Evolutionary conservation across 2,888 invertebrate species (phyloP).

Genomic region (Fissipunctia ypsillon): DNA sequence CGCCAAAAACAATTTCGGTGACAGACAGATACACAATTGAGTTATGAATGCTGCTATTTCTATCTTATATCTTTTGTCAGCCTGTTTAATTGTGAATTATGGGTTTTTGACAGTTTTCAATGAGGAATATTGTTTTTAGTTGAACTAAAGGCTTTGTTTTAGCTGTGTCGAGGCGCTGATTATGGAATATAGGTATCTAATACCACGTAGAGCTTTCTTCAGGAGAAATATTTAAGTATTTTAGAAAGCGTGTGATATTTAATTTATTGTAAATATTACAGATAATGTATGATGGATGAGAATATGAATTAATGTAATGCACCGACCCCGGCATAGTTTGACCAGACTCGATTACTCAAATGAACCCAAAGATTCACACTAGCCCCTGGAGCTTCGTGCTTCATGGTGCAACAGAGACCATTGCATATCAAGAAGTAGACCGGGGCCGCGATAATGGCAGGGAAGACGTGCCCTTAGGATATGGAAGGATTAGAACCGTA

Average conservation of each 20-base stretch:
- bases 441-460: too few relatives aligned
- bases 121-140: constrained; percentile 17
- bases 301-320: too few relatives aligned
- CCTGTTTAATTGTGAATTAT: constrained; percentile 40
- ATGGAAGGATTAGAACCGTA: too few relatives aligned
- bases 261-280: too few relatives aligned
- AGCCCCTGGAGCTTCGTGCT: too few relatives aligned
- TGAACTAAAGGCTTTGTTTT: constrained; percentile 4
- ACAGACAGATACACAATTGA: constrained; percentile 68
- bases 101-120: constrained; percentile 39
- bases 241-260: too few relatives aligned
- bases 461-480: too few relatives aligned
- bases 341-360: too few relatives aligned
- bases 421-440: too few relatives aligned
- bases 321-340: too few relatives aligned
- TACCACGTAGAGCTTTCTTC: not conserved
- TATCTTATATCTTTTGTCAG: constrained; percentile 42
- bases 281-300: not conserved
- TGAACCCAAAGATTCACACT: too few relatives aligned
- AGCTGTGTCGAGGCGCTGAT: not conserved
- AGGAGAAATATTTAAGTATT: not conserved
- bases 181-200: not conserved
- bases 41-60: constrained; percentile 56
- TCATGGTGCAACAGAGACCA: too few relatives aligned
- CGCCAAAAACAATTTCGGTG: constrained; percentile 67